Conservation (phyloP, 1,140 invertebrate species). For the Palaemon carinicauda region DNA sequence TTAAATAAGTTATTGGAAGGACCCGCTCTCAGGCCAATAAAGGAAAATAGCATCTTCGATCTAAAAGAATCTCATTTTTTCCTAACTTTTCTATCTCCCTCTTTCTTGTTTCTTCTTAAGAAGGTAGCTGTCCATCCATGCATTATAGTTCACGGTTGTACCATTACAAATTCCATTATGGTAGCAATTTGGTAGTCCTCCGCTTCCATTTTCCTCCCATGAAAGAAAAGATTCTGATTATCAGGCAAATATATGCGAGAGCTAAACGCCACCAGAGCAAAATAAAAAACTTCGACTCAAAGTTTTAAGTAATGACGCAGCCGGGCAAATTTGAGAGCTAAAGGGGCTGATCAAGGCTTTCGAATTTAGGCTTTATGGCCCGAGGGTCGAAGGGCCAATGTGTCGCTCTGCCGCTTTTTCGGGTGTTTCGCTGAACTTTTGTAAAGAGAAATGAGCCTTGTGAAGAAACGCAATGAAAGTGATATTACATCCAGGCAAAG, state of each 20-base stretch:
- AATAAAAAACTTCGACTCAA: constrained; percentile 51
- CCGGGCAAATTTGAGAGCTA: background rate
- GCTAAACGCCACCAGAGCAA: constrained; percentile 51
- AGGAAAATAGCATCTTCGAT: too few species aligned
- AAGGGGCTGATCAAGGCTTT: constrained; percentile 3
- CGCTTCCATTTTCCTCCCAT: constrained; percentile 35
- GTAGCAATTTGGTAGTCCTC: background rate
- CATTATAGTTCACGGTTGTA: background rate
- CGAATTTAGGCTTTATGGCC: background rate
- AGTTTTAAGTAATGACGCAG: constrained; percentile 54
- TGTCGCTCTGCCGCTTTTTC: background rate
- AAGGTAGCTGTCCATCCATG: too few species aligned
- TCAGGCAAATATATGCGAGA: constrained; percentile 55
- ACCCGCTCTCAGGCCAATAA: too few species aligned
- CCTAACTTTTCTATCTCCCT: too few species aligned
- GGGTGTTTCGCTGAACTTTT: constrained; percentile 22
- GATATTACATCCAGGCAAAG: constrained; percentile 38
- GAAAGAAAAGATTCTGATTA: constrained; percentile 51
- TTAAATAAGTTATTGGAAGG: too few species aligned
- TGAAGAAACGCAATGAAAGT: constrained; percentile 48
- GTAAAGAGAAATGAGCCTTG: constrained; percentile 49
- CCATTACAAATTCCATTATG: background rate
- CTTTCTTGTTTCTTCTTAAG: too few species aligned
- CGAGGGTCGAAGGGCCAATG: background rate
- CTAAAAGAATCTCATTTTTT: too few species aligned